A percentile compares a stretch with the other conserved stretches of the same genome.
These are phyloP conservation scores for Opisthograptis luteolata DNA, from an alignment of 2,888 invertebrate species.

Conservation along the genomic window DNA sequence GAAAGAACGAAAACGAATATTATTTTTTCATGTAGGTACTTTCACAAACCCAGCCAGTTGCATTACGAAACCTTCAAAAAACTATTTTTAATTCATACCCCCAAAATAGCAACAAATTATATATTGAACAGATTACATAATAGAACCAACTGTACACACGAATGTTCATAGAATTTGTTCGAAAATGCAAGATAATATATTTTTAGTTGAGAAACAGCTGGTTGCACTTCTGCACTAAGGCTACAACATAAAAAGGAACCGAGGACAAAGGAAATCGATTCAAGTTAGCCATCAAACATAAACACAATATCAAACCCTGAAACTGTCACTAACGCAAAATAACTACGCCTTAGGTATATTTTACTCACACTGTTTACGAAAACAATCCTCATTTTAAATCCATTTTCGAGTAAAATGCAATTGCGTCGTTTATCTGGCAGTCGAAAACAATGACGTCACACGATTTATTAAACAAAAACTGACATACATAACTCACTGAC, in stretches of 20 bases:
- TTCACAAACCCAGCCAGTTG: too few relatives aligned
- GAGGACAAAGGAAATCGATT: slow-evolving; percentile 84
- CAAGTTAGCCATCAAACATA: slow-evolving; percentile 47
- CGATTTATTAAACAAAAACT: slow-evolving; percentile 66
- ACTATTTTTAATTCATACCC: not conserved
- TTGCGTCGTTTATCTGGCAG: slow-evolving; percentile 86
- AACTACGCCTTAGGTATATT: slow-evolving; percentile 46
- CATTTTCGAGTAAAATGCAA: slow-evolving; percentile 81
- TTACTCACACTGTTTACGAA: slow-evolving; percentile 70
- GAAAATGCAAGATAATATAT: slow-evolving; percentile 4
- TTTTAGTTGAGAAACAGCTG: slow-evolving; percentile 66
- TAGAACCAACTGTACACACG: slow-evolving; percentile 50
- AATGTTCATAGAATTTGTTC: slow-evolving; percentile 31
- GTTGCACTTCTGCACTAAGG: slow-evolving; percentile 34
- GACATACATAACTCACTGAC: slow-evolving; percentile 62
- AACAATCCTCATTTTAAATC: slow-evolving; percentile 78
- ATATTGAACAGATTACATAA: slow-evolving; percentile 50
- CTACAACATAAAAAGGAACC: slow-evolving; percentile 49
- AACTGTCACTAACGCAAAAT: slow-evolving; percentile 31
- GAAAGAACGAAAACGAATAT: too few relatives aligned
- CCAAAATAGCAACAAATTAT: slow-evolving; percentile 14
- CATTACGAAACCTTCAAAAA: too few relatives aligned
- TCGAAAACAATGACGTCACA: slow-evolving; percentile 86
- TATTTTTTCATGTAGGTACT: too few relatives aligned
- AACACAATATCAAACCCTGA: slow-evolving; percentile 30